phyloP scores from a whole-genome alignment of 2,888 invertebrate species.

The Oconnorella tubifera region DNA sequence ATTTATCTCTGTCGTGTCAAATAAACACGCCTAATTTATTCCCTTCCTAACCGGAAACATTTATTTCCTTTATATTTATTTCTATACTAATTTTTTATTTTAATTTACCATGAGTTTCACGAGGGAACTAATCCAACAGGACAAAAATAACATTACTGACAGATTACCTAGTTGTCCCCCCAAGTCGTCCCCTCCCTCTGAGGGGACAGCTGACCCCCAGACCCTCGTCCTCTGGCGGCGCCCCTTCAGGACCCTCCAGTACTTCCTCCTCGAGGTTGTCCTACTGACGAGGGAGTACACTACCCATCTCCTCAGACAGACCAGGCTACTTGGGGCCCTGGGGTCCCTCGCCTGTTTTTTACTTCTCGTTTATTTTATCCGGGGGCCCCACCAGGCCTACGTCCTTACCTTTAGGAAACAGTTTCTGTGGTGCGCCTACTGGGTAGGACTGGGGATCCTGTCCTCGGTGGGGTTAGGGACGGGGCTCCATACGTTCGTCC shows the following conservation, averaged over 20 bases:
- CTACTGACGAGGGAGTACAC: not conserved
- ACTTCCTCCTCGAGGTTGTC: not conserved
- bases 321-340: slow-evolving; percentile 61
- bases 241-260: not conserved
- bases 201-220: not conserved
- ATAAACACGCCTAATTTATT: no score
- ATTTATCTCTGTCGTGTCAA: no score
- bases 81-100: no score
- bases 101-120: no score
- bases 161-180: no score
- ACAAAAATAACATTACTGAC: no score
- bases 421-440: slow-evolving; percentile 76
- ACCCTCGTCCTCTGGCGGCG: not conserved
- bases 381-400: slow-evolving; percentile 66
- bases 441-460: slow-evolving; percentile 88
- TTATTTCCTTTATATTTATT: no score
- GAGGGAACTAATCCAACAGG: no score
- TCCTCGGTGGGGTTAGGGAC: slow-evolving; percentile 97
- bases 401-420: slow-evolving; percentile 36
- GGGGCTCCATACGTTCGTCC: slow-evolving; percentile 94
- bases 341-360: slow-evolving; percentile 59
- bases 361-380: slow-evolving; percentile 62
- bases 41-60: no score
- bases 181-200: no score
- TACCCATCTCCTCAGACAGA: slow-evolving; percentile 60